phyloP scores from a whole-genome alignment of 2,797 vertebrate species.

The Sebastes steindachneri region DNA sequence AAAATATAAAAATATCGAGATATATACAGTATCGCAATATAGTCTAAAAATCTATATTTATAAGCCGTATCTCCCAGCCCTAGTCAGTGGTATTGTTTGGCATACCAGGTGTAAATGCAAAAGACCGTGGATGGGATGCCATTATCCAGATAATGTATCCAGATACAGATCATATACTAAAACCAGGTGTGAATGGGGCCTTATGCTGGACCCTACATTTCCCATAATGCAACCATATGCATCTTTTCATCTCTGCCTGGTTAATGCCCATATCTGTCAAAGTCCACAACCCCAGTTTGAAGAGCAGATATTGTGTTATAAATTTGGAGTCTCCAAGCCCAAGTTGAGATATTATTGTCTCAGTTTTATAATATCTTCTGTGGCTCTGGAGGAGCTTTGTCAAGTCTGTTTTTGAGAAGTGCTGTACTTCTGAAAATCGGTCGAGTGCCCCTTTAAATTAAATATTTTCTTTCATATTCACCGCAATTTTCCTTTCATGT shows the following conservation, averaged over 20 bases:
- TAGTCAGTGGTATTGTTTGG: no score
- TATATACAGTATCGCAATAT: no score
- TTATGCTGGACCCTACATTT: background rate
- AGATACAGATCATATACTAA: background rate
- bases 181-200: rapidly evolving
- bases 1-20: no score
- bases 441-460: background rate
- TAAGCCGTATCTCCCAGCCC: no score
- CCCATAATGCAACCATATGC: background rate
- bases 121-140: background rate
- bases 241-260: background rate
- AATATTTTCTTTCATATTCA: background rate
- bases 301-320: background rate
- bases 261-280: background rate
- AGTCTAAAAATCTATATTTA: no score
- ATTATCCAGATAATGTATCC: background rate
- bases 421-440: background rate
- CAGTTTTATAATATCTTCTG: background rate
- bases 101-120: background rate
- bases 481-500: background rate
- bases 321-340: background rate
- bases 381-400: background rate
- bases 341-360: background rate
- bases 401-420: background rate
- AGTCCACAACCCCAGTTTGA: background rate